phyloP scores from a whole-genome alignment of 1,140 invertebrate species.

The Triops cancriformis region DNA sequence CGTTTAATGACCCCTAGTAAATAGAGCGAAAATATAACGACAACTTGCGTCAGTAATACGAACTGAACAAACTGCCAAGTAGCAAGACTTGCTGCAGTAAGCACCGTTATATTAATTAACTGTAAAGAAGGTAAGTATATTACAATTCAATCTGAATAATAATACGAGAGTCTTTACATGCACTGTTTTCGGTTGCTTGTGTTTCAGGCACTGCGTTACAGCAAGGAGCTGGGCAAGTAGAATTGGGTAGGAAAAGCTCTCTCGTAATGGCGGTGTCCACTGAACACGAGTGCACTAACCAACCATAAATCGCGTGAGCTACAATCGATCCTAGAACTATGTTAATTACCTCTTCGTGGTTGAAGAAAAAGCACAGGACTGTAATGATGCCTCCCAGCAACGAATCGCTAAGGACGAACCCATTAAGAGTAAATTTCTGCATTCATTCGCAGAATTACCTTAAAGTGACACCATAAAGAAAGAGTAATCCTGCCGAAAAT shows the following conservation, averaged over 20 bases:
- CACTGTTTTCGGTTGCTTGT: conserved; percentile 15
- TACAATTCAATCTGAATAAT: background rate
- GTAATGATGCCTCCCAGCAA: conserved; percentile 59
- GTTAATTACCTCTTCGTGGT: conserved; percentile 58
- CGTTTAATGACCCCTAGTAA: conserved; percentile 18
- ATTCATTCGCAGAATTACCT: conserved; percentile 42
- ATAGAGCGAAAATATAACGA: conserved; percentile 27
- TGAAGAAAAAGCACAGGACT: conserved; percentile 61
- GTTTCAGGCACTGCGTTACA: conserved; percentile 35
- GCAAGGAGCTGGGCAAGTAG: conserved; percentile 42
- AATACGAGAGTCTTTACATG: conserved; percentile 17
- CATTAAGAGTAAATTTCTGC: background rate
- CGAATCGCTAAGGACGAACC: conserved; percentile 46
- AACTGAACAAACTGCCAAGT: conserved; percentile 73
- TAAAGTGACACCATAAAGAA: conserved; percentile 48
- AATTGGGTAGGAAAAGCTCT: conserved; percentile 70
- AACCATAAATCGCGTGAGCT: conserved; percentile 29
- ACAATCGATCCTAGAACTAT: background rate
- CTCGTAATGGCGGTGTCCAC: conserved; percentile 73
- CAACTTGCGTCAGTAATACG: conserved; percentile 58
- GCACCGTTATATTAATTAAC: conserved; percentile 32
- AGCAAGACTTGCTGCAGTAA: conserved; percentile 45
- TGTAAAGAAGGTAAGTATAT: conserved; percentile 26
- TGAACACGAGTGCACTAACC: conserved; percentile 58
- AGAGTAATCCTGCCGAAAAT: conserved; percentile 52